Evolutionary conservation across 2,888 invertebrate genomes (phyloP).

Genomic region (Zygogramma bicolorata): DNA sequence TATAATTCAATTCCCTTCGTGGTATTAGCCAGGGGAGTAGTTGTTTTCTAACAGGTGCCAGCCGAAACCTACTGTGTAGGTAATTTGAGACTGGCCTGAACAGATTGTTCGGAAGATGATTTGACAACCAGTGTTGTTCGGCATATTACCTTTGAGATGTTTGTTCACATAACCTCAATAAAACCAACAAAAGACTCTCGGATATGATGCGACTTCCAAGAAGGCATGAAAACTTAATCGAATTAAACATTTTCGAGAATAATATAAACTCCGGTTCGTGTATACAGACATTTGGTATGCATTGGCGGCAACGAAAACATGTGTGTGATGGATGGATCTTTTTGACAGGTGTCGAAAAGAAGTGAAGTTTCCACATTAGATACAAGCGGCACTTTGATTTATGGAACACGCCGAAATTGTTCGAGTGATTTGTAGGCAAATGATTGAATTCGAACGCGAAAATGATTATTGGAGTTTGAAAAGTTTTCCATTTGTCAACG

Average conservation of each 20-base stretch:
- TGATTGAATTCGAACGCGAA: conserved; percentile 34
- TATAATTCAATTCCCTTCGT: no score
- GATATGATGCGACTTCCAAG: no score
- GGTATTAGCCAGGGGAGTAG: no score
- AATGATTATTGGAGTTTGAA: conserved; percentile 18
- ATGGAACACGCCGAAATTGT: conserved; percentile 49
- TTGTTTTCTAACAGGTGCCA: no score
- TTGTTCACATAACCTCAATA: no score
- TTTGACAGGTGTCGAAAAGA: conserved; percentile 58
- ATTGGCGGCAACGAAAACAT: conserved; percentile 50
- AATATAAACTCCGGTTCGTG: neutral
- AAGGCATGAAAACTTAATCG: neutral
- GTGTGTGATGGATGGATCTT: conserved; percentile 55
- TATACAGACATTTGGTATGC: conserved; percentile 53
- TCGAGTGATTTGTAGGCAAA: conserved; percentile 41
- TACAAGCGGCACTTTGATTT: conserved; percentile 54
- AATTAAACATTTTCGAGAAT: neutral
- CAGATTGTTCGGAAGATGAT: no score
- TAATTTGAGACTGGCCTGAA: no score
- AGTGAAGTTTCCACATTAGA: conserved; percentile 58
- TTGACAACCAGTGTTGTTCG: no score
- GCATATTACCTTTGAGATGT: no score
- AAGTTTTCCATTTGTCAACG: neutral
- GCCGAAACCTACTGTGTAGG: no score
- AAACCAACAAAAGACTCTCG: no score